These are phyloP conservation scores for Cichladusa arquata DNA, from an alignment of 2,113 vertebrate genomes.

Conservation along the genomic window DNA sequence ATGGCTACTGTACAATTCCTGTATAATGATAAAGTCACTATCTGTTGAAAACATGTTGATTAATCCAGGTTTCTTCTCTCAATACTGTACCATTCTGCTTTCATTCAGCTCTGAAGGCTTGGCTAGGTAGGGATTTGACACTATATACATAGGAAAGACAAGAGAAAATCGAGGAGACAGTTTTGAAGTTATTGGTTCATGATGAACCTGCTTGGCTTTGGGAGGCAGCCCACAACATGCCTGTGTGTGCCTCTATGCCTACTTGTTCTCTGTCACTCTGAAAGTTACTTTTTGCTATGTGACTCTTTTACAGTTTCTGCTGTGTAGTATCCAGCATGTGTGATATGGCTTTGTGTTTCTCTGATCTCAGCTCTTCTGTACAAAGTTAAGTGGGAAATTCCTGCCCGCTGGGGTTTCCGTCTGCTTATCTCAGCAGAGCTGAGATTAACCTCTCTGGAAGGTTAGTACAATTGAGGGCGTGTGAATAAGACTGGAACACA, in stretches of 20 bases:
- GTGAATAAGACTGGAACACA: neutral
- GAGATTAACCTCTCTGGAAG: neutral
- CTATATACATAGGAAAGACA: neutral
- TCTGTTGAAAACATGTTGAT: neutral
- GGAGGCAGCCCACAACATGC: neutral
- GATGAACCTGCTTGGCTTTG: neutral
- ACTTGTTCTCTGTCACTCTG: neutral
- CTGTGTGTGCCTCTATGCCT: neutral
- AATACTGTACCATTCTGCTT: neutral
- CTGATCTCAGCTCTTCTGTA: neutral
- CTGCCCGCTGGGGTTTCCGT: neutral
- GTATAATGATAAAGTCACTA: neutral
- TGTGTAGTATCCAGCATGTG: neutral
- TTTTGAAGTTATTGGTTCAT: neutral
- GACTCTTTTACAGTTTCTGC: neutral
- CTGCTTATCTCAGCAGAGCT: neutral
- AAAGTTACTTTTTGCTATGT: neutral
- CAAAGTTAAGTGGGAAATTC: conserved; percentile 1
- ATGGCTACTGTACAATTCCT: neutral
- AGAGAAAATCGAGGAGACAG: neutral
- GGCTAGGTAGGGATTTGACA: neutral
- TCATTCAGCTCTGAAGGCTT: neutral
- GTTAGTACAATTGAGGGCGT: neutral
- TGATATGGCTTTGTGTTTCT: neutral
- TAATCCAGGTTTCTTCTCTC: neutral